Conservation (phyloP, 2,888 invertebrate species). For the Conus canariensis region DNA sequence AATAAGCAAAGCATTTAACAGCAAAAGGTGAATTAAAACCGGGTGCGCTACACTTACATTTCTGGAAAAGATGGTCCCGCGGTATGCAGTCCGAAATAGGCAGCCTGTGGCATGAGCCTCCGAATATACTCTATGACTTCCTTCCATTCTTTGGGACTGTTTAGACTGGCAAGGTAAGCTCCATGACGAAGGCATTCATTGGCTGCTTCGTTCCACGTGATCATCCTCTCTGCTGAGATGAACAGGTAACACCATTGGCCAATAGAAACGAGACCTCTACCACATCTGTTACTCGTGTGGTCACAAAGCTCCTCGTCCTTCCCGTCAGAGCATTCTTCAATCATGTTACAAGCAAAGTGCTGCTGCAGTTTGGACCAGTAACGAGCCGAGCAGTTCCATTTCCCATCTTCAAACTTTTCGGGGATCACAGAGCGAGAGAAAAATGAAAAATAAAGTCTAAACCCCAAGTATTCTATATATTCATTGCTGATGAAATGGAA, state of each 20-base stretch:
- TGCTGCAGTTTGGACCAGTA: not conserved
- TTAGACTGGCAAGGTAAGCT: slow-evolving; percentile 22
- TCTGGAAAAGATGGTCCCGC: not conserved
- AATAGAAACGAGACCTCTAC: not conserved
- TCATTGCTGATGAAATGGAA: not conserved
- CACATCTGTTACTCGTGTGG: not conserved
- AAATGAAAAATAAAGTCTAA: slow-evolving; percentile 17
- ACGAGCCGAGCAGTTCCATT: slow-evolving; percentile 12
- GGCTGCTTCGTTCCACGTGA: slow-evolving; percentile 32
- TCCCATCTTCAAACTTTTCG: not conserved
- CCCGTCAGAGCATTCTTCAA: slow-evolving; percentile 6
- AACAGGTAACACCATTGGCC: not conserved
- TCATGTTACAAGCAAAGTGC: not conserved
- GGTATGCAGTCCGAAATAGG: not conserved
- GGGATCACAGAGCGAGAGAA: not conserved
- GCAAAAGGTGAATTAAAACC: no score
- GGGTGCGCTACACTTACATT: not conserved
- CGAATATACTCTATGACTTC: not conserved
- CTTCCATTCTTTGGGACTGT: slow-evolving; percentile 8
- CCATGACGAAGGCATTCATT: slow-evolving; percentile 21
- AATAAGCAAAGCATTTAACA: no score
- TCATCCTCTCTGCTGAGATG: not conserved
- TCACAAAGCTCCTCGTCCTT: slow-evolving; percentile 1
- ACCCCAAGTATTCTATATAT: not conserved
- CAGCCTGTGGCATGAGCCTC: not conserved